phyloP scores from a whole-genome alignment of 2,797 vertebrate species.

The Chaunax sp. region DNA sequence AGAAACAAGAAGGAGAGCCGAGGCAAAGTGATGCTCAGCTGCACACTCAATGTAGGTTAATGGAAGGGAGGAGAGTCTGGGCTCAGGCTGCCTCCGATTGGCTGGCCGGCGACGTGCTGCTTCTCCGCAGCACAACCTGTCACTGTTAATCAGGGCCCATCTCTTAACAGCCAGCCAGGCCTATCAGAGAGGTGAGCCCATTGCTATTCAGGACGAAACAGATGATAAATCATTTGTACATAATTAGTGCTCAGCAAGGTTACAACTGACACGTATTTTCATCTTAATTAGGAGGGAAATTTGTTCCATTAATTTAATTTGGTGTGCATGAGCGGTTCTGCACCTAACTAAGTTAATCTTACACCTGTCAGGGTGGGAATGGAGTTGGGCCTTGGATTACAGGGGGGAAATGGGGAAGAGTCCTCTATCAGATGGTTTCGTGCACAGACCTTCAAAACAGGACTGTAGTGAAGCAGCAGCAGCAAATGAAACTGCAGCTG shows the following conservation, averaged over 20 bases:
- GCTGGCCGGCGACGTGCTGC: constrained; percentile 75
- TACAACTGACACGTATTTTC: constrained; percentile 99
- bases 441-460: constrained; percentile 44
- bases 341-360: constrained; percentile 99
- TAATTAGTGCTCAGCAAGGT: constrained; percentile 99
- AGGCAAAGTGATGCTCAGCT: constrained; percentile 87
- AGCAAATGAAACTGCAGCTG: too few relatives aligned
- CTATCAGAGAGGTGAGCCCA: constrained; percentile 92
- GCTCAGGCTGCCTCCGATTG: constrained; percentile 81
- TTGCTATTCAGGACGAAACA: constrained; percentile 97
- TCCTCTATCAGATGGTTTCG: constrained; percentile 78
- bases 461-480: too few relatives aligned
- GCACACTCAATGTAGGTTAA: constrained; percentile 89
- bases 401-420: constrained; percentile 60
- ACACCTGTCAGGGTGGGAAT: constrained; percentile 94
- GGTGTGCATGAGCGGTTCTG: constrained; percentile 93
- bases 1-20: constrained; percentile 73
- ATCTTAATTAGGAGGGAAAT: constrained; percentile 99
- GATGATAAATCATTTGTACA: constrained; percentile 99
- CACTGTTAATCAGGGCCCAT: constrained; percentile 96
- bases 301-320: constrained; percentile 99
- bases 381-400: constrained; percentile 78
- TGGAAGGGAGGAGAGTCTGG: constrained; percentile 84
- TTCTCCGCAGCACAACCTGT: constrained; percentile 90
- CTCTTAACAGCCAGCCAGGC: constrained; percentile 92